Evolutionary conservation across 2,113 vertebrate species (phyloP).

Genomic region (Sclerurus mexicanus): DNA sequence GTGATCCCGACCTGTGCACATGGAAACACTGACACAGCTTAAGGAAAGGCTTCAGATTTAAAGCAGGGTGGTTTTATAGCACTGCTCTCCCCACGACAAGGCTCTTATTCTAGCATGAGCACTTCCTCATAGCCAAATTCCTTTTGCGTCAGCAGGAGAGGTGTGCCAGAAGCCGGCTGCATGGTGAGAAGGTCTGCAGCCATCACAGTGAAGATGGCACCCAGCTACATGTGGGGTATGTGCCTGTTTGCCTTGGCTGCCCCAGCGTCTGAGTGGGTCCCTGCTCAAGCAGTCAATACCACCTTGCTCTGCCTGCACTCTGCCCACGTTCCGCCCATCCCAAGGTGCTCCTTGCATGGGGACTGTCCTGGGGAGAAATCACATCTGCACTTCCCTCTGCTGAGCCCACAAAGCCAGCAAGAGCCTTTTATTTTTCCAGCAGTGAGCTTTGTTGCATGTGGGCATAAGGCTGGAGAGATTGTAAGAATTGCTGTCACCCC

Average conservation of each 20-base stretch:
- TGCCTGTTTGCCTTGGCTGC: background rate
- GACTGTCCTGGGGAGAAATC: background rate
- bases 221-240: background rate
- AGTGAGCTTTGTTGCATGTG: rapidly evolving
- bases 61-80: background rate
- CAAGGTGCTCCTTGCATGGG: rapidly evolving
- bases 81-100: background rate
- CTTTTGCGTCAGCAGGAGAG: background rate
- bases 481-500: background rate
- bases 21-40: background rate
- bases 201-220: rapidly evolving
- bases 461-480: background rate
- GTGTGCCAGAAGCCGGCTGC: background rate
- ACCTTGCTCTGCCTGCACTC: rapidly evolving
- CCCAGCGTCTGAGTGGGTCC: rapidly evolving
- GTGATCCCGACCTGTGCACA: rapidly evolving
- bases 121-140: background rate
- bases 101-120: background rate
- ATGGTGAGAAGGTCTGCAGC: rapidly evolving
- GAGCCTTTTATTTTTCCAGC: background rate
- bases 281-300: background rate
- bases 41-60: background rate
- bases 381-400: rapidly evolving
- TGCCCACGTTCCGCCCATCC: background rate
- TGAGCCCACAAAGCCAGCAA: rapidly evolving